Evolutionary conservation across 2,797 vertebrate genomes (phyloP).

Genomic region (Notamacropus eugenii): DNA sequence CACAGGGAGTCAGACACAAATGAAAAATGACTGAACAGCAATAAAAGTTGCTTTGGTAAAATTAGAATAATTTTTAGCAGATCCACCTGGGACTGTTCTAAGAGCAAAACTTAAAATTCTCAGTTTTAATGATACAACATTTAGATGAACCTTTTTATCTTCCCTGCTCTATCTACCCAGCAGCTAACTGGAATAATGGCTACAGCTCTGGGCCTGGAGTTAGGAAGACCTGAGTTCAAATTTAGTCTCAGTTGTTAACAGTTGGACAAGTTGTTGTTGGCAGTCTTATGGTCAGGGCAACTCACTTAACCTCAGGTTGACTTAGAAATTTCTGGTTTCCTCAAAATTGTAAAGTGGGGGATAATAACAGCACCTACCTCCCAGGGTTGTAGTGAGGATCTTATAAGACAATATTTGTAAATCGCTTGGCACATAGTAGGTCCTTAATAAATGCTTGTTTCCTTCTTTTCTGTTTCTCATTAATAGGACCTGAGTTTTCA

Average conservation of each 20-base stretch:
- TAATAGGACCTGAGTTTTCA: constrained; percentile 39
- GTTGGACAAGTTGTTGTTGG: neutral
- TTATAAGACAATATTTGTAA: neutral
- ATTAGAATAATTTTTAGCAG: constrained; percentile 17
- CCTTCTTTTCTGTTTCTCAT: neutral
- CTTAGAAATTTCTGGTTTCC: neutral
- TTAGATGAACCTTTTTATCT: neutral
- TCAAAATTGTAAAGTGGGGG: neutral
- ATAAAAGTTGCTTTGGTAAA: neutral
- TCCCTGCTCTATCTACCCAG: neutral
- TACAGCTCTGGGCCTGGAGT: neutral
- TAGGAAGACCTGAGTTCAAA: neutral
- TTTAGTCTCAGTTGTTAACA: neutral
- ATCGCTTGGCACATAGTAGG: neutral
- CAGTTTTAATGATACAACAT: constrained; percentile 2
- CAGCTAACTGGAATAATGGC: neutral
- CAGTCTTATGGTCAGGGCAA: neutral
- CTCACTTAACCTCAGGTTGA: neutral
- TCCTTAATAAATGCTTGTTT: neutral
- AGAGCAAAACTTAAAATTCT: constrained; percentile 40
- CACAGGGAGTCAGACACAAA: neutral
- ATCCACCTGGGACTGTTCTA: constrained; percentile 2
- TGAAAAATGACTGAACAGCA: neutral
- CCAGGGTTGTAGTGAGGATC: neutral
- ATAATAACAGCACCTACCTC: neutral